Evolutionary conservation across 2,797 vertebrate species (phyloP).

Genomic region (Taeniopygia guttata): DNA sequence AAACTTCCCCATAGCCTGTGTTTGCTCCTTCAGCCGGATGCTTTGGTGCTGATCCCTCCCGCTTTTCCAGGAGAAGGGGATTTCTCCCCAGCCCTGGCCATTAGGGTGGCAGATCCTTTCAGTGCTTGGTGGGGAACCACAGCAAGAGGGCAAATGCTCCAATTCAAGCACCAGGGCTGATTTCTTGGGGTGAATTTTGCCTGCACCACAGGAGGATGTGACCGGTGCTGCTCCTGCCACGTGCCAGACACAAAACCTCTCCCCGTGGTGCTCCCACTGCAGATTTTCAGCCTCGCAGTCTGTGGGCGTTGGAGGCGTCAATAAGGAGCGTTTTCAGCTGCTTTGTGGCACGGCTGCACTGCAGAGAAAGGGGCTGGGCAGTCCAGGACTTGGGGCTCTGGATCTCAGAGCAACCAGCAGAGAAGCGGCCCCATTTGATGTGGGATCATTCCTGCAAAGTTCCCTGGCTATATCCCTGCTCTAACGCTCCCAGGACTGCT

Average conservation of each 20-base stretch:
- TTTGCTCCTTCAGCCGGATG: neutral
- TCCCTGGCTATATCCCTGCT: neutral
- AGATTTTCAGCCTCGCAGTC: neutral
- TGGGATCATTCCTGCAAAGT: neutral
- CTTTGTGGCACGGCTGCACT: neutral
- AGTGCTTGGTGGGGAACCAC: neutral
- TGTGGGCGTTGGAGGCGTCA: neutral
- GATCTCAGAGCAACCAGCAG: neutral
- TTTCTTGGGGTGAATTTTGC: neutral
- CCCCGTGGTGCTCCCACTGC: neutral
- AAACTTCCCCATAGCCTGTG: neutral
- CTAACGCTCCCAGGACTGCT: neutral
- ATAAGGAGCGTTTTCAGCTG: neutral
- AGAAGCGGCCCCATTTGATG: neutral
- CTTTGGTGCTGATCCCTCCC: fast-evolving
- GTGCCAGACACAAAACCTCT: neutral
- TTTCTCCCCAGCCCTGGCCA: neutral
- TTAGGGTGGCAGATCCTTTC: neutral
- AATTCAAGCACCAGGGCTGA: neutral
- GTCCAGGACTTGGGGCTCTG: neutral
- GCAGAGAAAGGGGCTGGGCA: neutral
- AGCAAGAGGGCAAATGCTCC: neutral
- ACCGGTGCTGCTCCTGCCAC: neutral
- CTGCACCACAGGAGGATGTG: neutral
- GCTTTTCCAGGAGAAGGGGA: neutral